Conservation (phyloP, 2,113 vertebrate species). For the Nycticebus coucang region DNA sequence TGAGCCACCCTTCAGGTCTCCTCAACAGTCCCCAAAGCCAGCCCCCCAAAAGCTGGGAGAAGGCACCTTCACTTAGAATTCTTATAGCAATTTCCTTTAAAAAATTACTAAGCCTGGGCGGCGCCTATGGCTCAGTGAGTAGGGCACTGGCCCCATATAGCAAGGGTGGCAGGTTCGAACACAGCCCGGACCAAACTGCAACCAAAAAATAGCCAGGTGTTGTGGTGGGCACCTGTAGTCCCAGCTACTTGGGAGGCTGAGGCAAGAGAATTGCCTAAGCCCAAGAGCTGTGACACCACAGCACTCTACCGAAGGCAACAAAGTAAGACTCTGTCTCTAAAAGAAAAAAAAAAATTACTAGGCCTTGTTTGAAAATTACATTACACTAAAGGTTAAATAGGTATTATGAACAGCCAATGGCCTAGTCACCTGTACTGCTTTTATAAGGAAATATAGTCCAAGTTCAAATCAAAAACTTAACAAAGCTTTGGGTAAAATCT, state of each 20-base stretch:
- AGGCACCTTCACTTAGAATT: background rate
- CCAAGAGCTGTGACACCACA: no score
- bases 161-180: no score
- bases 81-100: background rate
- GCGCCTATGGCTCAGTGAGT: no score
- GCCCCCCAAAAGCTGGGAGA: background rate
- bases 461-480: slow-evolving; percentile 34
- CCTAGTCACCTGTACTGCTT: background rate
- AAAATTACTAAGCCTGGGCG: background rate
- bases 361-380: background rate
- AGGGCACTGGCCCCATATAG: no score
- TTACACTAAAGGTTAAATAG: background rate
- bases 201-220: no score
- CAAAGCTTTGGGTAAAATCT: background rate
- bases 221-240: no score
- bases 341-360: no score
- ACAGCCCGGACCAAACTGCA: no score
- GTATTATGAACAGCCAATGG: background rate
- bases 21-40: background rate
- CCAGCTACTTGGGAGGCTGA: no score
- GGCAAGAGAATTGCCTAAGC: no score
- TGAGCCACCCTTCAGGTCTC: background rate
- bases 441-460: background rate
- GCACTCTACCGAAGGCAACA: no score
- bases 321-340: no score